These are phyloP conservation scores for Cotesia congregata DNA, from an alignment of 2,888 invertebrate genomes.

Conservation along the genomic window DNA sequence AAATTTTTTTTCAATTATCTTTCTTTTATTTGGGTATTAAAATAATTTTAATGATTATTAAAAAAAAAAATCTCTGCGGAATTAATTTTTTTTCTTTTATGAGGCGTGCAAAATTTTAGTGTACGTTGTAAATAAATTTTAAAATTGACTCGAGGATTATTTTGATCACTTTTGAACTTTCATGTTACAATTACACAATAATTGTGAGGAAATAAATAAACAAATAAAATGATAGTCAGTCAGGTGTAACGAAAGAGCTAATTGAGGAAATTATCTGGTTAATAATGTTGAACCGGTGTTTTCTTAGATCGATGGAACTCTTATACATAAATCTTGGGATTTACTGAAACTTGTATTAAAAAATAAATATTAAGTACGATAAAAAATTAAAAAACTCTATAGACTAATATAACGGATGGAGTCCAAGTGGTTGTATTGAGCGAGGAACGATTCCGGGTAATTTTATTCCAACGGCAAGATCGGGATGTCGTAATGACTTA, in stretches of 20 bases:
- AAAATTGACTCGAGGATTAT: too few relatives aligned
- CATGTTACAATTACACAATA: not conserved
- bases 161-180: too few relatives aligned
- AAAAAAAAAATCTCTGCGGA: too few relatives aligned
- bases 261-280: constrained; percentile 9
- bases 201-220: not conserved
- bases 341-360: not conserved
- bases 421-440: not conserved
- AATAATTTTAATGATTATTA: too few relatives aligned
- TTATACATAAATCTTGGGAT: not conserved
- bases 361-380: not conserved
- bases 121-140: too few relatives aligned
- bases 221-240: not conserved
- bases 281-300: constrained; percentile 1
- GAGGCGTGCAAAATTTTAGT: too few relatives aligned
- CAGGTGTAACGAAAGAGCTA: not conserved
- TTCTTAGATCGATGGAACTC: not conserved
- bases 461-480: constrained; percentile 6
- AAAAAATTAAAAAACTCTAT: not conserved
- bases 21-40: too few relatives aligned
- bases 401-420: not conserved
- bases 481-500: constrained; percentile 9
- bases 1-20: too few relatives aligned
- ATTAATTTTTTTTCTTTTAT: too few relatives aligned
- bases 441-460: not conserved